Conservation (phyloP, 2,113 vertebrate genomes). For the Calonectris borealis region DNA sequence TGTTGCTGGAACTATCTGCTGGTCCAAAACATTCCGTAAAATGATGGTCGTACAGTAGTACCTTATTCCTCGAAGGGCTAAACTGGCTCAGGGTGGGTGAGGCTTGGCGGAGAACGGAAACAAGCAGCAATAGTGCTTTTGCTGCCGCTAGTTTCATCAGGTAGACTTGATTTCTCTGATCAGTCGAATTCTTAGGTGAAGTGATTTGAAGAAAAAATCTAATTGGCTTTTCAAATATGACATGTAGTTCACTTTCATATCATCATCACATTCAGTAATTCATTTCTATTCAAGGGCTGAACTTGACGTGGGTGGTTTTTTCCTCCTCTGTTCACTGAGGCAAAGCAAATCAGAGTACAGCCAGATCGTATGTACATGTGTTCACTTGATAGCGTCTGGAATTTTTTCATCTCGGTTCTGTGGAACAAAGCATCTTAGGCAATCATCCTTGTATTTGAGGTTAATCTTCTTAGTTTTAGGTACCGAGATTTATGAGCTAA, state of each 20-base stretch:
- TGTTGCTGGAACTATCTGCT: not conserved
- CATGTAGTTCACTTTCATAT: not conserved
- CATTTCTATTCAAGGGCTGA: not conserved
- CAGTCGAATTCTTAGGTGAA: not conserved
- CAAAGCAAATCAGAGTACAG: not conserved
- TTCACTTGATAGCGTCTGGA: not conserved
- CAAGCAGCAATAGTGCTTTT: not conserved
- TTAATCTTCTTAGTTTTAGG: not conserved
- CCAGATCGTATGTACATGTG: not conserved
- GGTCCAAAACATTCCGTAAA: not conserved
- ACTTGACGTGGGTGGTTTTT: not conserved
- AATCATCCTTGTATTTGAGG: not conserved
- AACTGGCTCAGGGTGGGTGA: not conserved
- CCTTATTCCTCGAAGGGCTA: not conserved
- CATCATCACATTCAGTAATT: not conserved
- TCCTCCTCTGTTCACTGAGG: not conserved
- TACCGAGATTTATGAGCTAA: not conserved
- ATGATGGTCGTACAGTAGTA: not conserved
- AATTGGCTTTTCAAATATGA: not conserved
- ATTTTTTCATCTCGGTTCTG: accelerated
- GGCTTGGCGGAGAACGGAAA: not conserved
- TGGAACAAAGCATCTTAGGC: not conserved
- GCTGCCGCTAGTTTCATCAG: not conserved
- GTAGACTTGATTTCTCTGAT: not conserved
- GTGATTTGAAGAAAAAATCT: not conserved